A percentile compares a stretch with the other conserved stretches of the same genome.
phyloP scores from a whole-genome alignment of 1,140 invertebrate genomes.

The Oryzaephilus surinamensis region DNA sequence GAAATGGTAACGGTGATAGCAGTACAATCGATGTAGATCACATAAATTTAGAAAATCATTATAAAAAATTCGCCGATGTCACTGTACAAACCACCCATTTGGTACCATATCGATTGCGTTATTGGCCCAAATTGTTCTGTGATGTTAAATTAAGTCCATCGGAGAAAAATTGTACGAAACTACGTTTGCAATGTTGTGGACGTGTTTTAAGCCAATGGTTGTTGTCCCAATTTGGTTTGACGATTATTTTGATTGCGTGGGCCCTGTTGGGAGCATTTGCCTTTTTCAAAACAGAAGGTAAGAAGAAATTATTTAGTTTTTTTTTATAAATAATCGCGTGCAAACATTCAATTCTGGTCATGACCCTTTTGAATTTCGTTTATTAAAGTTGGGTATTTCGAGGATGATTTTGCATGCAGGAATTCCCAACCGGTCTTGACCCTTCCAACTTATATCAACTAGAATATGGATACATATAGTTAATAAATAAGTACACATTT shows the following conservation, averaged over 20 bases:
- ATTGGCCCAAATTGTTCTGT: slow-evolving; percentile 37
- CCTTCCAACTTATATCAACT: no score
- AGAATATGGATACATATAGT: no score
- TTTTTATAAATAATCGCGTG: no score
- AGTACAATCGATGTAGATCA: slow-evolving; percentile 29
- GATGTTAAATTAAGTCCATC: slow-evolving; percentile 23
- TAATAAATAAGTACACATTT: no score
- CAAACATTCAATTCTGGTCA: no score
- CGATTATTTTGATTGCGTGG: slow-evolving; percentile 43
- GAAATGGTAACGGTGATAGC: slow-evolving; percentile 23
- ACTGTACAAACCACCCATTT: slow-evolving; percentile 38
- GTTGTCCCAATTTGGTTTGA: slow-evolving; percentile 40
- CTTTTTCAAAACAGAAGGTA: slow-evolving; percentile 47
- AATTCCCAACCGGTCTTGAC: no score
- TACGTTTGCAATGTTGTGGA: slow-evolving; percentile 24
- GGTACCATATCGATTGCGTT: slow-evolving; percentile 39
- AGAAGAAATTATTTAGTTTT: slow-evolving; percentile 13
- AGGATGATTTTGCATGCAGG: no score
- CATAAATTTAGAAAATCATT: slow-evolving; percentile 25
- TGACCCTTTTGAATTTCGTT: no score
- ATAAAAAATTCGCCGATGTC: slow-evolving; percentile 16
- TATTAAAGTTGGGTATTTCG: no score
- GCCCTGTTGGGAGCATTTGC: slow-evolving; percentile 44
- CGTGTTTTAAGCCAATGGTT: slow-evolving; percentile 33
- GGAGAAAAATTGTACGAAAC: slow-evolving; percentile 15